Conservation (phyloP, 2,113 vertebrate species). For the Tympanuchus pallidicinctus region DNA sequence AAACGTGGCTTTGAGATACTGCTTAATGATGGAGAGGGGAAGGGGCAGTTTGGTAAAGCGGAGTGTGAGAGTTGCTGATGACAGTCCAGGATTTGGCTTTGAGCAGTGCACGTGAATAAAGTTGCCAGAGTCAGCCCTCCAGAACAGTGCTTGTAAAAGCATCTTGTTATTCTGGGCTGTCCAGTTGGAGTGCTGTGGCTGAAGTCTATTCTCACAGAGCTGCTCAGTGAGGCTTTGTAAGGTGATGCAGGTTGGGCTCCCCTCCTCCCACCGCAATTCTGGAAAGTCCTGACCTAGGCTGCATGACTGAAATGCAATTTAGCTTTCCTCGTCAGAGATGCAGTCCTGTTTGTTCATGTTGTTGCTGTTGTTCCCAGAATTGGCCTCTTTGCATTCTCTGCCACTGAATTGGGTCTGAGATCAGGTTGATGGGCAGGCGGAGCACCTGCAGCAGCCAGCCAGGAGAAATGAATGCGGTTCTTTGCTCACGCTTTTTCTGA, state of each 20-base stretch:
- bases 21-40: background rate
- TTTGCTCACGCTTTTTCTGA: background rate
- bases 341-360: background rate
- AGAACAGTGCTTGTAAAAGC: background rate
- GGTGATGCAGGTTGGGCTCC: background rate
- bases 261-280: accelerated
- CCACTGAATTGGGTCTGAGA: background rate
- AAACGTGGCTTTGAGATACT: background rate
- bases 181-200: background rate
- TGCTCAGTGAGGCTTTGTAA: background rate
- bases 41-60: background rate
- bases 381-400: background rate
- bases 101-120: background rate
- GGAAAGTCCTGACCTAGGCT: background rate
- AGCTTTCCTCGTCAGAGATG: background rate
- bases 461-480: background rate
- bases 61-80: background rate
- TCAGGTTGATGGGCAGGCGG: background rate
- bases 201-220: background rate
- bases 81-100: background rate
- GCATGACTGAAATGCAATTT: background rate
- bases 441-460: background rate
- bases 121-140: background rate
- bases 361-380: background rate
- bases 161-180: background rate